Base-by-base conservation (phyloP, 2,888 invertebrate species). In the Leptopilina syphax region DNA sequence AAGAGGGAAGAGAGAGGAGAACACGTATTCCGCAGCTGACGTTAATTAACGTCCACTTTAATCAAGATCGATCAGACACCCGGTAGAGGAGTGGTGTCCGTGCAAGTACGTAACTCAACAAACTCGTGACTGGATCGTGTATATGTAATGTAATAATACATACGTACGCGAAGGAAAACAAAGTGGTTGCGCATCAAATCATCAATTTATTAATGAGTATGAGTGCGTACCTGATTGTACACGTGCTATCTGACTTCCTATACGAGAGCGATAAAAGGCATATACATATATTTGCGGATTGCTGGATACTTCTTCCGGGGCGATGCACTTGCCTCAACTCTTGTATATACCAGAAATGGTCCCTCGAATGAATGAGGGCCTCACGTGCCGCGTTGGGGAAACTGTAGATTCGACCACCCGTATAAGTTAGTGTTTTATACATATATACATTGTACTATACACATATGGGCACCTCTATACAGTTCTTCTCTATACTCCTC, bases 401-500 rank as follows among this genome's bases (percentile, higher is more conserved):
- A 70, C 50, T 54, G 27, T 73, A 57, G 73, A 54, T 73, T 73
- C 57, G 73, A 73, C 73, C 57, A 57, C 73, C 73, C 73, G 73
- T 57, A 73, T 57, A 73, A 34, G n/a, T 27, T 34, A 4, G 1
- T 34, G 34, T 34, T 34, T 3, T 34, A 63, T 63, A 63, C 24
- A 63, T 18, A 60, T 60, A 18, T 50, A 47, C 1, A 7, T 1
- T 47, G 1, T 47, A 47, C 9, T 47, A 6, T 47, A 47, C 67
- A 67, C 67, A 68, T 70, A 73, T 73, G 73, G 73, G 73, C 73
- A 73, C 73, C 73, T 57, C 73, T 70, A 70, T 70, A 27, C 10
- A 47, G 47, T 47, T 50, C 50, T 44, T 7, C 44, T 44, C 44
- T 44, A 5, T 44, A 44, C 27, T 50, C 50, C 47, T 70, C 27